These are phyloP conservation scores for Menidia beryllina DNA, from an alignment of 2,113 vertebrate genomes.

Conservation along the genomic window DNA sequence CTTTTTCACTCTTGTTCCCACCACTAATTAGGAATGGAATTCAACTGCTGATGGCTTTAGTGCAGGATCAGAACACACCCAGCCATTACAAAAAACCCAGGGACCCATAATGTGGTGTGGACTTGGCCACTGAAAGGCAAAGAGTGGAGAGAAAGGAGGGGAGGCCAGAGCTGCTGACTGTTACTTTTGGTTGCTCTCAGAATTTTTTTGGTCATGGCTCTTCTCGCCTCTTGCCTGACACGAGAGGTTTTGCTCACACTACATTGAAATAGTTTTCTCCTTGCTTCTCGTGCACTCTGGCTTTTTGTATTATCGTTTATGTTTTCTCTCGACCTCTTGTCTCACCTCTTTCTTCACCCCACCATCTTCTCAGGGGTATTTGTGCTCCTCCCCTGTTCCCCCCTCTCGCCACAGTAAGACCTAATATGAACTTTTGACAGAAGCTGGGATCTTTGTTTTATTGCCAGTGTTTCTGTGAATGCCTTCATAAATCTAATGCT, in stretches of 20 bases:
- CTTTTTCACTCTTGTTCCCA: slow-evolving; percentile 62
- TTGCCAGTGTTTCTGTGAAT: slow-evolving; percentile 62
- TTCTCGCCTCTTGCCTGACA: slow-evolving; percentile 52
- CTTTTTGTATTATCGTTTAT: slow-evolving; percentile 19
- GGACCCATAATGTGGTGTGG: slow-evolving; percentile 72
- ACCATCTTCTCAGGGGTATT: not conserved
- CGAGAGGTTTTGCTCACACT: slow-evolving; percentile 32
- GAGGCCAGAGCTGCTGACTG: slow-evolving; percentile 32
- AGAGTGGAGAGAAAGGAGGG: slow-evolving; percentile 51
- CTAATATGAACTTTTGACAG: slow-evolving; percentile 75
- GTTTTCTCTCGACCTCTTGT: slow-evolving; percentile 18
- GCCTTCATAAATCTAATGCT: slow-evolving; percentile 65
- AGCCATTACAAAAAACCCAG: slow-evolving; percentile 71
- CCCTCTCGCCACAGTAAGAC: slow-evolving; percentile 55
- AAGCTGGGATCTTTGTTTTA: slow-evolving; percentile 67
- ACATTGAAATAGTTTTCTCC: slow-evolving; percentile 43
- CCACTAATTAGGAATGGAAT: slow-evolving; percentile 76
- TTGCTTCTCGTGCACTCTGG: slow-evolving; percentile 30
- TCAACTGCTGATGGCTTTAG: slow-evolving; percentile 68
- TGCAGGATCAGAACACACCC: slow-evolving; percentile 73
- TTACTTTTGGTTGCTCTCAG: slow-evolving; percentile 50
- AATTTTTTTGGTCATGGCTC: slow-evolving; percentile 43
- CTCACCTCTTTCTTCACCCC: slow-evolving; percentile 23
- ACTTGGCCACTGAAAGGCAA: slow-evolving; percentile 53
- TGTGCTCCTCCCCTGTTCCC: slow-evolving; percentile 5